phyloP scores from a whole-genome alignment of 2,797 vertebrate species.

The Neosilurus mollespiculum region DNA sequence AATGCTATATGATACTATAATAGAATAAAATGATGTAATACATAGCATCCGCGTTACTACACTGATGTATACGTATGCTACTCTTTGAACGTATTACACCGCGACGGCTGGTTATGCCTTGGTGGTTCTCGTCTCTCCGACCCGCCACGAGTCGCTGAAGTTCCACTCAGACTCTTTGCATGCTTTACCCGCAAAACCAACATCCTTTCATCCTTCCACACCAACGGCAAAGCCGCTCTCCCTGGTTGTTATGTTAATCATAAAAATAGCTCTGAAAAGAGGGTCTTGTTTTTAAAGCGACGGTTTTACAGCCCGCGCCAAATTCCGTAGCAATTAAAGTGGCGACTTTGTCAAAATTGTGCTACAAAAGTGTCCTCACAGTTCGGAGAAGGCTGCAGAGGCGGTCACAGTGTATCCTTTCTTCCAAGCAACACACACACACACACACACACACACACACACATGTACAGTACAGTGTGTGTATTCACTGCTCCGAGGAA shows the following conservation, averaged over 20 bases:
- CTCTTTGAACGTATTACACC: background rate
- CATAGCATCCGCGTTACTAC: no score
- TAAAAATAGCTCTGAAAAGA: constrained; percentile 48
- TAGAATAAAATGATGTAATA: background rate
- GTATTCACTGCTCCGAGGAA: constrained; percentile 48
- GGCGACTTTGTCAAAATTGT: constrained; percentile 19
- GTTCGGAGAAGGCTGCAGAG: background rate
- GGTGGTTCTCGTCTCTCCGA: background rate
- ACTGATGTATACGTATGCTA: background rate
- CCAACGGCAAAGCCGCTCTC: background rate
- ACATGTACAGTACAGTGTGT: constrained; percentile 30
- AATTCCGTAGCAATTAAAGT: constrained; percentile 21
- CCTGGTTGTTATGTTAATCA: constrained; percentile 34
- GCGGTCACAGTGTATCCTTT: constrained; percentile 45
- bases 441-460: no score
- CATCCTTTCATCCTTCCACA: constrained; percentile 41
- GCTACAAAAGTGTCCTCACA: constrained; percentile 4
- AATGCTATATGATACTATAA: no score
- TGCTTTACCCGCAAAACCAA: constrained; percentile 24
- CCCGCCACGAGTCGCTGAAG: background rate
- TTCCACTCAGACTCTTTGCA: constrained; percentile 18
- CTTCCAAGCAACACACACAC: constrained; percentile 12
- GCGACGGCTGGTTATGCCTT: background rate
- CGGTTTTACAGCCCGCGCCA: background rate
- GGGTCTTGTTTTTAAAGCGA: constrained; percentile 37